A percentile compares a stretch with the other conserved stretches of the same genome.
Evolutionary conservation across 1,140 invertebrate genomes (phyloP).

Genomic region (Macrobrachium nipponense): DNA sequence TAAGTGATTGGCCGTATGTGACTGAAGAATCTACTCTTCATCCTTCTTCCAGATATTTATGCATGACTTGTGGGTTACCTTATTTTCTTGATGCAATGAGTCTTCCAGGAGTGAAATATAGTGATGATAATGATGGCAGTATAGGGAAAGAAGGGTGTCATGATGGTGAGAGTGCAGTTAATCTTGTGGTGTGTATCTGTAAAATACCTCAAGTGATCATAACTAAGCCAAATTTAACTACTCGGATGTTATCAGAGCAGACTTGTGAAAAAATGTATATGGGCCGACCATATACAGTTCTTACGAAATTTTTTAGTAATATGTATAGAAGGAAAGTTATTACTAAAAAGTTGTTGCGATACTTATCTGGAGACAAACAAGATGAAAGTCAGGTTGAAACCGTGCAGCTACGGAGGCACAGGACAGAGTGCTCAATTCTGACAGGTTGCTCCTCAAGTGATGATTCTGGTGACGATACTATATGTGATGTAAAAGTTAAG

Average conservation of each 20-base stretch:
- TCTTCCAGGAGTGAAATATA: not conserved
- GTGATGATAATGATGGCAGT: constrained; percentile 20
- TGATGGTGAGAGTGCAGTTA: not conserved
- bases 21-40: not conserved
- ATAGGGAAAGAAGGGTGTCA: not conserved
- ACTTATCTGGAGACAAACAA: constrained; percentile 36
- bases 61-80: constrained; percentile 53
- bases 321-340: constrained; percentile 48
- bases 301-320: constrained; percentile 45
- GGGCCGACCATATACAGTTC: constrained; percentile 49
- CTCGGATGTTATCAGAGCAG: not conserved
- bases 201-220: not conserved
- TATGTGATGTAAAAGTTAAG: not conserved
- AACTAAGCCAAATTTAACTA: not conserved
- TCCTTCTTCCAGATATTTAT: constrained; percentile 2
- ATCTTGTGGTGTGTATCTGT: not conserved
- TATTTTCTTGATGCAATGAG: constrained; percentile 8
- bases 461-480: constrained; percentile 29
- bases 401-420: constrained; percentile 33
- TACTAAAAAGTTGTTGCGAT: constrained; percentile 39
- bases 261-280: constrained; percentile 20
- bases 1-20: constrained; percentile 44
- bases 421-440: constrained; percentile 40
- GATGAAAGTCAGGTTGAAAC: constrained; percentile 19
- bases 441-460: constrained; percentile 25